Evolutionary conservation across 2,113 vertebrate species (phyloP), one percentile per base, ranked within the genome.

Genomic region (Protobothrops flavoviridis): DNA sequence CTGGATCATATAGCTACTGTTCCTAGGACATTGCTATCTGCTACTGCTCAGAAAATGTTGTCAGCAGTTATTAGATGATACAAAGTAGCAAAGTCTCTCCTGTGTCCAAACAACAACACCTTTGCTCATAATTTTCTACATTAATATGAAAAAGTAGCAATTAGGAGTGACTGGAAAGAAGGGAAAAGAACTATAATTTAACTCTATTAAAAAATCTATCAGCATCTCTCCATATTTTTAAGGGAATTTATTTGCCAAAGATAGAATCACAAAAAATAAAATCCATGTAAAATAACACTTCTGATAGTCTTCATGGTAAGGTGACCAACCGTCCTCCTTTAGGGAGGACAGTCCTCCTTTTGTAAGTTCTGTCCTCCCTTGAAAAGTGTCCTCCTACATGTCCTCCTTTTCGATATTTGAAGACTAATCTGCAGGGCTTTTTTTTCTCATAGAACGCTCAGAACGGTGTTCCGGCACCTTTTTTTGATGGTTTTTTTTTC

Each of bases 1-100:
- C 81, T 95, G 96, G 96, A 97, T 88, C 90, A 94, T 94, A 95
- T 91, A 91, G 52, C 93, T 69, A 5, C 95, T 96, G 95, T 96
- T 97, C 95, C 92, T 96, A 97, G 97, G 97, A 97, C 94, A 94
- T 96, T 89, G 92, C 21, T 96, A 96, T 94, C 97, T 94, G 97
- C 96, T 97, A 96, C 96, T 96, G 94, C 95, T 95, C 17, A 9
- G 6, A 90, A 94, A 94, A 96, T 96, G 3, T 95, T 92, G 74
- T 94, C 94, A 96, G 93, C 45, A 57, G 6, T 95, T 94, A 50
- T 96, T 91, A 96, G 97, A 95, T 94, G 95, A 95, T 95, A 94
- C 95, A 95, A 94, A 89, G 96, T 95, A 96, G 96, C 97, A 96
- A 97, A 97, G 97, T 97, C 95, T 96, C 96, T n/a, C 95, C 95